Base-by-base conservation (phyloP, 2,113 vertebrate genomes). In the Chunga burmeisteri region DNA sequence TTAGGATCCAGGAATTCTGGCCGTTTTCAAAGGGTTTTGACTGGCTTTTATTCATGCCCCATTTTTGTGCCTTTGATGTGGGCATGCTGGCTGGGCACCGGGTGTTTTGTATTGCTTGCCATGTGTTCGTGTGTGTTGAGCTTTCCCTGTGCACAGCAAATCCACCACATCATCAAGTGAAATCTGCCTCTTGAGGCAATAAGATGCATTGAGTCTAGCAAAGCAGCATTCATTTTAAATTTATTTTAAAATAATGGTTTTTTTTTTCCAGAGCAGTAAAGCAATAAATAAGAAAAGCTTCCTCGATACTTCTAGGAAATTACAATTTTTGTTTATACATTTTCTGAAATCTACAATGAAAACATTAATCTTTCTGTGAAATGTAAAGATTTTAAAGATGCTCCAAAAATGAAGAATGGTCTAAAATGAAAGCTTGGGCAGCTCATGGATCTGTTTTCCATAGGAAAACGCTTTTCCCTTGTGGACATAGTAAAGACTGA, bases 61-160 rank as follows among this genome's bases (percentile, higher is more conserved):
- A 0, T 80, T 93, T 80, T 20, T 38, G 23, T 63, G 49, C 38
- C 58, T 81, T 70, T 68, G 80, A 27, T 36, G 47, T 79, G 78
- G 40, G 21, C 9, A 4, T 0, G 1, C 29, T 52, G 75, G 11
- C 70, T 34, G 62, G 42, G 26, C 26, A 44, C 10, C 1, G 3
- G 2, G 10, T 34, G 22, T 15, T 75, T 36, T 21, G 25, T 68
- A 17, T 80, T 19, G 3, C 44, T 67, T 74, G 8, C 59, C 6
- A 0, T 6, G 55, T 61, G 29, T n/a, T 84, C 0, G 0, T 8
- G 42, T 44, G 30, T 26, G 14, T 7, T 23, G 46, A n/a, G 53
- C 44, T 80, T 55, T 59, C 27, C 13, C 46, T 49, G 18, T 19
- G 34, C 50, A 6, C 58, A 65, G 71, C 62, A 56, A 77, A 67